Percentiles rank a stretch among this genome's conserved stretches.
phyloP scores from a whole-genome alignment of 2,113 vertebrate genomes.

The Takifugu flavidus region DNA sequence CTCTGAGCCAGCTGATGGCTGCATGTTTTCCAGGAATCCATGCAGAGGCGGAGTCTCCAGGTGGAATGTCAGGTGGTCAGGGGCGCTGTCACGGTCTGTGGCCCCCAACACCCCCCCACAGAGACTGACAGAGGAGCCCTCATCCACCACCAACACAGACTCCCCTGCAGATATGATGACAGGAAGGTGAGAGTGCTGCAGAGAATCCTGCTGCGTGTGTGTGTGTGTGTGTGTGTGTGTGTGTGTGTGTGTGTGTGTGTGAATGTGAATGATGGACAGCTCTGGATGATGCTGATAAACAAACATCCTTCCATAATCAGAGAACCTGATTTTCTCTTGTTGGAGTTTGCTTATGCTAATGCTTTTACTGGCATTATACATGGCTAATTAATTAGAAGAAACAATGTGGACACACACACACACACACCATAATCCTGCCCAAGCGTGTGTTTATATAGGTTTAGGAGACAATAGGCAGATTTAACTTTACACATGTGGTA shows the following conservation, averaged over 20 bases:
- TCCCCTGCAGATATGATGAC: slow-evolving; percentile 29
- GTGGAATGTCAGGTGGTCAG: slow-evolving; percentile 69
- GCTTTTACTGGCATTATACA: slow-evolving; percentile 65
- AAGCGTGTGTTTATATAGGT: slow-evolving; percentile 12
- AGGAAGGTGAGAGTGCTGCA: no score
- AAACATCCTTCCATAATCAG: no score
- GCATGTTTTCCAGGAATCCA: slow-evolving; percentile 75
- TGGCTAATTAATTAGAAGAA: slow-evolving; percentile 67
- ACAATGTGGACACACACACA: slow-evolving; percentile 14
- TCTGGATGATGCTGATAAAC: slow-evolving; percentile 72
- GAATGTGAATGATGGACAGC: slow-evolving; percentile 43
- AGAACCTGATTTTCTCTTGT: slow-evolving; percentile 10
- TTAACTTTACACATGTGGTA: slow-evolving; percentile 31
- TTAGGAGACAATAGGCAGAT: slow-evolving; percentile 45
- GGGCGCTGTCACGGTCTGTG: slow-evolving; percentile 65
- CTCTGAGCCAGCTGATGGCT: slow-evolving; percentile 66
- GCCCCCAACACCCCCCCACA: slow-evolving; percentile 60
- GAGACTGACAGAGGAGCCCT: slow-evolving; percentile 55
- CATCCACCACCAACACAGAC: slow-evolving; percentile 66
- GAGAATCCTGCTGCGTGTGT: not conserved
- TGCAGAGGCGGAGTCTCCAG: slow-evolving; percentile 66
- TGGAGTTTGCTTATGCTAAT: slow-evolving; percentile 28
- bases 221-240: slow-evolving; percentile 4
- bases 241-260: slow-evolving; percentile 1
- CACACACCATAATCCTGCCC: slow-evolving; percentile 1